Evolutionary conservation across 2,113 vertebrate species (phyloP).

Genomic region (Varanus salvator): DNA sequence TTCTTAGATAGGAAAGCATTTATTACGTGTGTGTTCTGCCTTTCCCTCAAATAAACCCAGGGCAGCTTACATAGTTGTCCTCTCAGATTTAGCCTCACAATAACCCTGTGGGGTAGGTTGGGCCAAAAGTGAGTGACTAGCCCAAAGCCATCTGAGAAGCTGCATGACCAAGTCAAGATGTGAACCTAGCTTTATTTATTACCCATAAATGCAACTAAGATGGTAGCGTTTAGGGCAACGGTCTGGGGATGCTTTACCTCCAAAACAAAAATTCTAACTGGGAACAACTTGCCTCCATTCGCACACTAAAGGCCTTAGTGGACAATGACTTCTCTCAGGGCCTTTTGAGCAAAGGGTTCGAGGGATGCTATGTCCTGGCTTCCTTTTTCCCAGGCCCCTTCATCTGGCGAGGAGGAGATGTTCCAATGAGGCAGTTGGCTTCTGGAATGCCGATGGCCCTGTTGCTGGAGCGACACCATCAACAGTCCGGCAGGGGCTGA

Average conservation of each 20-base stretch:
- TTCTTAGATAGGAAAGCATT: neutral
- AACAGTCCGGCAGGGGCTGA: neutral
- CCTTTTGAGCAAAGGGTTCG: neutral
- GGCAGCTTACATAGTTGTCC: no score
- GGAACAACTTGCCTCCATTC: neutral
- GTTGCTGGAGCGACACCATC: neutral
- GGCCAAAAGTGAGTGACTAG: no score
- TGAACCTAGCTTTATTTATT: no score
- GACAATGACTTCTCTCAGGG: neutral
- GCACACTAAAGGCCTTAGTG: neutral
- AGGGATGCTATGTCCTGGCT: no score
- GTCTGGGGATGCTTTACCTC: neutral
- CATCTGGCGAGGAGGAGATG: neutral
- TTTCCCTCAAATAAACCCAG: no score
- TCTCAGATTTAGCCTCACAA: no score
- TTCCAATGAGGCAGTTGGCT: neutral
- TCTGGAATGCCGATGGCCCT: neutral
- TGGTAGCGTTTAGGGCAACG: neutral
- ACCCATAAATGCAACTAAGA: neutral
- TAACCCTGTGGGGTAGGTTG: no score
- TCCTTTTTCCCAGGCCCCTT: neutral
- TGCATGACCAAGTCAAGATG: no score
- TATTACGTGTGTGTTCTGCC: no score
- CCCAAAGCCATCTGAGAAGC: no score
- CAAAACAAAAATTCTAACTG: neutral